A percentile compares a stretch with the other conserved stretches of the same genome.
phyloP scores from a whole-genome alignment of 2,113 vertebrate genomes.

The Chaenogobius annularis region DNA sequence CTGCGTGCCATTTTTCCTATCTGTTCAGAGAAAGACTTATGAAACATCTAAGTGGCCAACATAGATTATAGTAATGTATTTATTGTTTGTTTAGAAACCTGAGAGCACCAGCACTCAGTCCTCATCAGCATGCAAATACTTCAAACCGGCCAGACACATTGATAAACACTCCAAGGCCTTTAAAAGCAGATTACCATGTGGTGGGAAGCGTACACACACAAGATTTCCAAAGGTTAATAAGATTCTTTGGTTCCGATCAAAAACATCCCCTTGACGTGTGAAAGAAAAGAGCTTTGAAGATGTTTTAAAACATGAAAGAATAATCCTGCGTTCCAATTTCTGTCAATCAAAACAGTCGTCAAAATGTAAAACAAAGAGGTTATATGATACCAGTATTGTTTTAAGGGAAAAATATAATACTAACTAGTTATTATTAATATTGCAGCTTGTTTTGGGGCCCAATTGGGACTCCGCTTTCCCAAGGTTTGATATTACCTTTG shows the following conservation, averaged over 20 bases:
- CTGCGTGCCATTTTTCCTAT: neutral
- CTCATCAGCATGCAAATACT: conserved; percentile 45
- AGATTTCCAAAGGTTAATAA: conserved; percentile 58
- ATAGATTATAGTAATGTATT: neutral
- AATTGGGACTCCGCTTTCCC: neutral
- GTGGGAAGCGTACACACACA: conserved; percentile 20
- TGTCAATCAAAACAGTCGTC: conserved; percentile 11
- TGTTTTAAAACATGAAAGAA: conserved; percentile 17
- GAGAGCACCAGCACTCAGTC: conserved; percentile 14
- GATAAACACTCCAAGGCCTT: conserved; percentile 35
- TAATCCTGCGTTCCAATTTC: conserved; percentile 3
- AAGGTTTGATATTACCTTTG: neutral
- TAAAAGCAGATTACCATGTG: conserved; percentile 34
- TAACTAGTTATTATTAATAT: neutral
- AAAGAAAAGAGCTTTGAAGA: conserved; percentile 1
- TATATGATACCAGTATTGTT: neutral
- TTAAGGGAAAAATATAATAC: neutral
- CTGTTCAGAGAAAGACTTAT: neutral
- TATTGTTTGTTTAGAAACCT: neutral
- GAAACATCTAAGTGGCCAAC: neutral
- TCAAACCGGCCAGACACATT: conserved; percentile 36
- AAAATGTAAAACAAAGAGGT: neutral
- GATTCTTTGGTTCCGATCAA: conserved; percentile 30
- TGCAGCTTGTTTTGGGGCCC: neutral
- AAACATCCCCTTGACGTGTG: conserved; percentile 1